phyloP scores from a whole-genome alignment of 1,140 invertebrate genomes.

The Heliconius hermathena region DNA sequence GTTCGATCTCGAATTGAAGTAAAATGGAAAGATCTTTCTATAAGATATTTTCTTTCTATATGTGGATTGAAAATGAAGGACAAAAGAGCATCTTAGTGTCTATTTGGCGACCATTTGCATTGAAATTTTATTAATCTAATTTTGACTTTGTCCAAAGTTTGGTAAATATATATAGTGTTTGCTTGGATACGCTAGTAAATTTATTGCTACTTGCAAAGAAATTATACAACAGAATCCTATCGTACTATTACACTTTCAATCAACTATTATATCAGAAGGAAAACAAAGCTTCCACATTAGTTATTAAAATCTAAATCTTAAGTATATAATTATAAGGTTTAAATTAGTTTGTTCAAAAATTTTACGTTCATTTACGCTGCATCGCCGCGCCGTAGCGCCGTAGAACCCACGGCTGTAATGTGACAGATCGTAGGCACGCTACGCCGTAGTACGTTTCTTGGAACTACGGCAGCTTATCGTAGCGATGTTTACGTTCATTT shows the following conservation, averaged over 20 bases:
- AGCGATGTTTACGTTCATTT: not conserved
- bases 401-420: conserved; percentile 55
- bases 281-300: not conserved
- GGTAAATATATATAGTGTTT: too few relatives aligned
- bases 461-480: conserved; percentile 4
- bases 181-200: too few relatives aligned
- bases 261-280: not conserved
- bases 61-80: too few relatives aligned
- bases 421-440: conserved; percentile 60
- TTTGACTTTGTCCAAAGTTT: too few relatives aligned
- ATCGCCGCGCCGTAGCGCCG: conserved; percentile 50
- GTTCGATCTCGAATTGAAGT: not conserved
- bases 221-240: conserved; percentile 3
- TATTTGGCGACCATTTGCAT: too few relatives aligned
- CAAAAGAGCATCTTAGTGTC: too few relatives aligned
- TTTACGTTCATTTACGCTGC: conserved; percentile 45
- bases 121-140: too few relatives aligned
- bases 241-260: conserved; percentile 6
- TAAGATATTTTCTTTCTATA: too few relatives aligned
- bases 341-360: conserved; percentile 8
- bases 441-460: conserved; percentile 54
- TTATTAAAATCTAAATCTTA: not conserved
- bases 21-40: not conserved
- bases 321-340: conserved; percentile 8
- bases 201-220: not conserved